phyloP scores from a whole-genome alignment of 2,113 vertebrate genomes.

The Austrofundulus limnaeus region DNA sequence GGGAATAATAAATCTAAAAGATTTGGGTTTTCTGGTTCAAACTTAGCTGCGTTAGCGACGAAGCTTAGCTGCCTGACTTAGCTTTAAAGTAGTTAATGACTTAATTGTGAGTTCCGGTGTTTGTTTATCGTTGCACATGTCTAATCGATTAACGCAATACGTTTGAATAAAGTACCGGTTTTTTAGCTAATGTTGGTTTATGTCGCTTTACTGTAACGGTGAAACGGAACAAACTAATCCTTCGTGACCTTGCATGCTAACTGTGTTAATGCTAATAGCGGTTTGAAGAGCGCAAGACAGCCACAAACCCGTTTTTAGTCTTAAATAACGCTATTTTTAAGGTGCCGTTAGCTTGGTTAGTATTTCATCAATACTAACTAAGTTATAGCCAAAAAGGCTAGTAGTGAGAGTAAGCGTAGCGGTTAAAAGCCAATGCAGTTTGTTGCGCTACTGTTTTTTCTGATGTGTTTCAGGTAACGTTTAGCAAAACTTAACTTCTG shows the following conservation, averaged over 20 bases:
- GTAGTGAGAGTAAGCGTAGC: neutral
- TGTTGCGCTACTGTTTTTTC: neutral
- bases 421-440: neutral
- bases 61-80: constrained; percentile 4
- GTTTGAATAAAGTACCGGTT: neutral
- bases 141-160: neutral
- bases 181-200: neutral
- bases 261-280: constrained; percentile 23
- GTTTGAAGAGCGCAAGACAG: neutral
- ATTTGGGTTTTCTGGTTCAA: neutral
- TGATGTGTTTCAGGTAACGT: neutral
- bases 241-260: constrained; percentile 66
- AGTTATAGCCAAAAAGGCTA: neutral
- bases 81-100: neutral
- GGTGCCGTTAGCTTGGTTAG: accelerated
- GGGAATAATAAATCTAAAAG: neutral
- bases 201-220: constrained; percentile 24
- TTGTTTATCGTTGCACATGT: neutral
- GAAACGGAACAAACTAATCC: constrained; percentile 33
- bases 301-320: too few relatives aligned
- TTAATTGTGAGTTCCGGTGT: neutral
- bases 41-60: constrained; percentile 28
- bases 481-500: neutral
- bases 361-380: neutral
- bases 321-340: neutral